Evolutionary conservation across 2,888 invertebrate species (phyloP).

Genomic region (Galeruca laticollis): DNA sequence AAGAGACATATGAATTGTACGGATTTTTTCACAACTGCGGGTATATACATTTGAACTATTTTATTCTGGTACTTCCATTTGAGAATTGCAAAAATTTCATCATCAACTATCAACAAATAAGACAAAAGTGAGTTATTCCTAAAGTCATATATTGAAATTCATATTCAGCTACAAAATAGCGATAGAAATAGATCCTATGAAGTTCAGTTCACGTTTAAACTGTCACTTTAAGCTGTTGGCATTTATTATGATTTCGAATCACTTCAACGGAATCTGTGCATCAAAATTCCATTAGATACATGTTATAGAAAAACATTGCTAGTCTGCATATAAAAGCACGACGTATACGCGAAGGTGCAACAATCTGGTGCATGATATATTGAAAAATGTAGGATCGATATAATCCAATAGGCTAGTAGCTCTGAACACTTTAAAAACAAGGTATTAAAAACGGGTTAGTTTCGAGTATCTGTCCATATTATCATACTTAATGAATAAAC

Average conservation of each 20-base stretch:
- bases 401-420: background rate
- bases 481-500: background rate
- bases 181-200: too few relatives aligned
- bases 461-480: background rate
- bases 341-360: background rate
- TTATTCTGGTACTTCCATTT: too few relatives aligned
- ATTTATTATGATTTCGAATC: background rate
- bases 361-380: slow-evolving; percentile 10
- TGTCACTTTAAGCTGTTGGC: too few relatives aligned
- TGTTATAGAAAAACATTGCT: slow-evolving; percentile 4
- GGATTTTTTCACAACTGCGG: too few relatives aligned
- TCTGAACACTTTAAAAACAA: background rate
- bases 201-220: too few relatives aligned
- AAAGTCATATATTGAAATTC: too few relatives aligned
- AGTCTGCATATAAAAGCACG: background rate
- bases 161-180: too few relatives aligned
- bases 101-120: too few relatives aligned
- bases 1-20: too few relatives aligned
- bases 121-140: too few relatives aligned
- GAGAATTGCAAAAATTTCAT: too few relatives aligned
- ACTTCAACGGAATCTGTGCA: background rate
- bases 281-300: slow-evolving; percentile 8
- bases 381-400: slow-evolving; percentile 5
- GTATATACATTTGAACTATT: too few relatives aligned
- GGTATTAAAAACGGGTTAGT: background rate